Conservation (phyloP, 2,797 vertebrate species). For the Danio choprae region DNA sequence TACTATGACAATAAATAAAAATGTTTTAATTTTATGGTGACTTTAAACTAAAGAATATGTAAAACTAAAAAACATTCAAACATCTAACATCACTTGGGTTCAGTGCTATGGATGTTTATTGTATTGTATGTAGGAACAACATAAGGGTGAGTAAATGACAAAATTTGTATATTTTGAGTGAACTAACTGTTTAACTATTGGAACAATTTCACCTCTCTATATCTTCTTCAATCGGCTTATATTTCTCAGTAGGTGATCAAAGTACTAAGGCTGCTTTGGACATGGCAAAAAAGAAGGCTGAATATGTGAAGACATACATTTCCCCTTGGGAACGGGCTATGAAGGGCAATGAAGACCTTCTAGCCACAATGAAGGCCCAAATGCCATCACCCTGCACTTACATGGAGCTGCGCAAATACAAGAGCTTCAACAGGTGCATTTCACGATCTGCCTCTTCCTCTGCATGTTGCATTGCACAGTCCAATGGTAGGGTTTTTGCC, state of each 20-base stretch:
- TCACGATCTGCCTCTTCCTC: background rate
- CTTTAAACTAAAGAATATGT: no score
- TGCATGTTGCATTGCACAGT: background rate
- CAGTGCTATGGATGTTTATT: no score
- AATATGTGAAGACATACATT: slow-evolving; percentile 84
- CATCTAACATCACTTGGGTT: no score
- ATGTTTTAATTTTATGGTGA: no score
- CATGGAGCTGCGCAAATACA: slow-evolving; percentile 83
- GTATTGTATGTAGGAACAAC: background rate
- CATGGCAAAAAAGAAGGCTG: slow-evolving; percentile 51
- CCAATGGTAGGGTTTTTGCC: background rate
- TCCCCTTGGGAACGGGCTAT: slow-evolving; percentile 98
- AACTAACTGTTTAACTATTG: background rate
- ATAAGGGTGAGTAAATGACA: background rate
- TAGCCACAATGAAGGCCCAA: slow-evolving; percentile 81
- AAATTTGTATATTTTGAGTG: background rate
- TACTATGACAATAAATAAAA: no score
- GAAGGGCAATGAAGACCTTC: slow-evolving; percentile 88
- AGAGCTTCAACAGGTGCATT: slow-evolving; percentile 92
- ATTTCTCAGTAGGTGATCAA: slow-evolving; percentile 45
- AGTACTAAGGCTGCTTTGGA: slow-evolving; percentile 45
- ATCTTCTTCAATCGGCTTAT: background rate
- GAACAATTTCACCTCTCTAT: background rate
- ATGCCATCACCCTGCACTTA: slow-evolving; percentile 81
- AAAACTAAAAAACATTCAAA: no score